Percentiles rank a stretch among this genome's conserved stretches.
Evolutionary conservation across 2,797 vertebrate genomes (phyloP).

Genomic region (Erethizon dorsatum): DNA sequence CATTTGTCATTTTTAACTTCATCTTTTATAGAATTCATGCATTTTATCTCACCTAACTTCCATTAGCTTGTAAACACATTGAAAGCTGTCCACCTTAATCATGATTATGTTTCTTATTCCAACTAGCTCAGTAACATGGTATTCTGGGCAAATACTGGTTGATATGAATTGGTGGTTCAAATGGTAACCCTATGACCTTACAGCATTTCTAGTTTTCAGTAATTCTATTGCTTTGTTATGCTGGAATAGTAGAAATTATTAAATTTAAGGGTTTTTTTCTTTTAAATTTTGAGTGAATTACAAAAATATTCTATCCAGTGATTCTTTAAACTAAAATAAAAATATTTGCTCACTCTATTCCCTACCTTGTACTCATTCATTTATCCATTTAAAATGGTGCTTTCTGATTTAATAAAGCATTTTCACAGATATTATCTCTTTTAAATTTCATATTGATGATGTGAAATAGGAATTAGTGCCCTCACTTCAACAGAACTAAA

Average conservation of each 20-base stretch:
- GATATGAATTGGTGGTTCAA: neutral
- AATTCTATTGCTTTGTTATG: neutral
- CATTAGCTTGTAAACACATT: neutral
- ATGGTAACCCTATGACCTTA: neutral
- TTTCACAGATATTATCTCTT: neutral
- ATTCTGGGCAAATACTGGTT: neutral
- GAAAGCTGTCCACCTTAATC: neutral
- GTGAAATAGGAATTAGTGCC: too few species aligned
- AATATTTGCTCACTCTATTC: conserved; percentile 8
- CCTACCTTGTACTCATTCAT: neutral
- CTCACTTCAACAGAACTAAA: neutral
- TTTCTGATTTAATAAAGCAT: neutral
- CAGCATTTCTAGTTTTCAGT: neutral
- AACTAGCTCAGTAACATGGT: neutral
- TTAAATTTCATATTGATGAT: neutral
- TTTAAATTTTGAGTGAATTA: neutral
- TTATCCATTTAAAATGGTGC: neutral
- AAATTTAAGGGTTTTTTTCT: neutral
- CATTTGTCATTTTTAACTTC: neutral
- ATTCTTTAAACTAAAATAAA: conserved; percentile 44
- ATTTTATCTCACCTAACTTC: neutral
- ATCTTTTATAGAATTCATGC: neutral
- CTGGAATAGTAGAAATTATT: neutral
- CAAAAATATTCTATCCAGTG: neutral
- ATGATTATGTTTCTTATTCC: neutral